Evolutionary conservation across 2,797 vertebrate species (phyloP).

Genomic region (Poeciliopsis turneri): DNA sequence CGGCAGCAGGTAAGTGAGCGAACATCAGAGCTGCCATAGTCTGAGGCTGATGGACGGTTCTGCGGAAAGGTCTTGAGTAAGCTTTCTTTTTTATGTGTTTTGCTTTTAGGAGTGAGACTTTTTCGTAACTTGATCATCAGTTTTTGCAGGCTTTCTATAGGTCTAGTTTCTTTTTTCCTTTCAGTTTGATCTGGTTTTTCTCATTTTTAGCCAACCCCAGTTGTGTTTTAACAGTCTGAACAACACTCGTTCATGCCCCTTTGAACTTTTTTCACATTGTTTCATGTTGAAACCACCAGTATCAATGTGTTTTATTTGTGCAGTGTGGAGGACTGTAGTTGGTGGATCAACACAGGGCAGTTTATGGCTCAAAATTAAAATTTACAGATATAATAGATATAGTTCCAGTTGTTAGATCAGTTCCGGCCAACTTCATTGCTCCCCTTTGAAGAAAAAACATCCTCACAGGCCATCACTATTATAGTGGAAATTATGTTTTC

Average conservation of each 20-base stretch:
- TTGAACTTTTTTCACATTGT: background rate
- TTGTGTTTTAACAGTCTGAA: background rate
- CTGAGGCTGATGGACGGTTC: constrained; percentile 20
- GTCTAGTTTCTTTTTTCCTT: background rate
- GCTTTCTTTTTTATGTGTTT: background rate
- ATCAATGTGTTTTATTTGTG: background rate
- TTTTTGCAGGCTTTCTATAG: background rate
- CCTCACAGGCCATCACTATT: background rate
- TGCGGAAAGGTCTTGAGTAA: background rate
- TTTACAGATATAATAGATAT: background rate
- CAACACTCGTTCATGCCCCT: background rate
- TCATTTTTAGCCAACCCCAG: background rate
- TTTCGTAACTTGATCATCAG: background rate
- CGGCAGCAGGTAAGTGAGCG: constrained; percentile 69
- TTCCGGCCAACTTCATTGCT: background rate
- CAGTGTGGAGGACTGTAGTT: background rate
- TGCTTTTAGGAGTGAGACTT: background rate
- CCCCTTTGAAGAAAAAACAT: background rate
- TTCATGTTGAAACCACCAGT: background rate
- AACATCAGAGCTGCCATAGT: constrained; percentile 35
- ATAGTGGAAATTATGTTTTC: background rate
- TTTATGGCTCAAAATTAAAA: background rate
- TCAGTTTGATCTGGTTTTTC: background rate
- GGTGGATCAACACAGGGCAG: background rate
- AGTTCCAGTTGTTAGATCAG: background rate